Percentiles rank a stretch among this genome's conserved stretches.
Conservation (phyloP, 2,797 vertebrate genomes). For the Pangasius macronema region DNA sequence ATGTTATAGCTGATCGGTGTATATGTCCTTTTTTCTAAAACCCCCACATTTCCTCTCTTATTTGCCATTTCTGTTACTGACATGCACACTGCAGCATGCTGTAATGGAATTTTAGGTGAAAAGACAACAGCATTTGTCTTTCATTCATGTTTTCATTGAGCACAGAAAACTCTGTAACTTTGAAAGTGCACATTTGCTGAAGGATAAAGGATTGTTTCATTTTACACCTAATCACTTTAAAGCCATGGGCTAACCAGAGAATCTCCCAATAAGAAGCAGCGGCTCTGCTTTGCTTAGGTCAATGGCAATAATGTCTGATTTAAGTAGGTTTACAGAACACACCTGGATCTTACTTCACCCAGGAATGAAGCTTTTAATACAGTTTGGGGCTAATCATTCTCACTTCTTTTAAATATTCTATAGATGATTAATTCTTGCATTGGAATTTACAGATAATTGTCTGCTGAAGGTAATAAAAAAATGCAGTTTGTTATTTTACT, state of each 20-base stretch:
- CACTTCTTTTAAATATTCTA: background rate
- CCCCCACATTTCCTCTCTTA: too few relatives aligned
- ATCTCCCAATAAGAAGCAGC: background rate
- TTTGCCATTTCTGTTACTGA: background rate
- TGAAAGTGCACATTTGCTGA: slow-evolving; percentile 1
- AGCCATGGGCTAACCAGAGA: background rate
- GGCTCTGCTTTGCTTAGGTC: slow-evolving; percentile 8
- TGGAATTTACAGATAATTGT: background rate
- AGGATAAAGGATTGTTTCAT: slow-evolving; percentile 20
- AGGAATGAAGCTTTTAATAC: background rate
- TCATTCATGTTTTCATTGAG: background rate
- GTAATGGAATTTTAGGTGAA: background rate
- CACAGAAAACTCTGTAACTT: background rate
- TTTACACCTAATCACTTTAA: slow-evolving; percentile 10
- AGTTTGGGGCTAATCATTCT: too few relatives aligned
- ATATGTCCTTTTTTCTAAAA: background rate
- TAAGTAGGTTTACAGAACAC: slow-evolving; percentile 12
- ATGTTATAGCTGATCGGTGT: background rate
- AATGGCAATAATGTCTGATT: slow-evolving; percentile 16
- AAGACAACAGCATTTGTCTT: slow-evolving; percentile 7
- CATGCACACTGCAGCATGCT: background rate
- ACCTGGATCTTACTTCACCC: background rate
- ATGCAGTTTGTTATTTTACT: background rate
- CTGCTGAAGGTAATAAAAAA: background rate
- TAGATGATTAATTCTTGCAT: background rate